Percentiles rank a stretch among this genome's conserved stretches.
Conservation (phyloP, 2,888 invertebrate species). For the Rhimphoctona megacephalus region DNA sequence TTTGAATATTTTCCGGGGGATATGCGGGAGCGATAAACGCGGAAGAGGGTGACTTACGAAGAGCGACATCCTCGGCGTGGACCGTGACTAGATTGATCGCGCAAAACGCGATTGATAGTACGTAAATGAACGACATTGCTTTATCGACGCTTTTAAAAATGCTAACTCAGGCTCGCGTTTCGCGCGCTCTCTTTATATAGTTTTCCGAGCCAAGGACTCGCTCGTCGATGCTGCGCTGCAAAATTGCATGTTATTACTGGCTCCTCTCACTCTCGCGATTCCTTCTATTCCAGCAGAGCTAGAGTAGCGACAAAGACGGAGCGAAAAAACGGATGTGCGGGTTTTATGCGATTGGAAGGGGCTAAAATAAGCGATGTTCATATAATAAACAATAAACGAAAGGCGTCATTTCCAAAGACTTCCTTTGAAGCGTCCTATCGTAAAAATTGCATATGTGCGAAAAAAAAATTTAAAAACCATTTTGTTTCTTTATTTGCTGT, state of each 20-base stretch:
- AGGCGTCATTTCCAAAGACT: slow-evolving; percentile 41
- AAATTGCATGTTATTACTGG: slow-evolving; percentile 83
- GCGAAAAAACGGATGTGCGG: slow-evolving; percentile 36
- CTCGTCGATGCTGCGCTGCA: slow-evolving; percentile 79
- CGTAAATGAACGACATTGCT: slow-evolving; percentile 75
- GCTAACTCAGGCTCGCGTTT: slow-evolving; percentile 78
- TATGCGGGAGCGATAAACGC: neutral
- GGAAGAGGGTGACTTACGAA: slow-evolving; percentile 75
- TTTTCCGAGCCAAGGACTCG: slow-evolving; percentile 83
- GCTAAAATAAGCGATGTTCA: slow-evolving; percentile 24
- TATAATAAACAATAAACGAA: slow-evolving; percentile 21
- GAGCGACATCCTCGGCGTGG: slow-evolving; percentile 72
- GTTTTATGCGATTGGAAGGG: slow-evolving; percentile 22
- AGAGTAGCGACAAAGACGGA: slow-evolving; percentile 23
- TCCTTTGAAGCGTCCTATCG: neutral
- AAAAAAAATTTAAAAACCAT: neutral
- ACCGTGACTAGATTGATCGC: slow-evolving; percentile 70
- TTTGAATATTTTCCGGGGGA: slow-evolving; percentile 14
- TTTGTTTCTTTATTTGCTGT: neutral
- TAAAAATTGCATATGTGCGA: neutral
- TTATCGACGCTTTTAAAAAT: slow-evolving; percentile 77
- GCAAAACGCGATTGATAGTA: slow-evolving; percentile 67
- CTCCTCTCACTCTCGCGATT: slow-evolving; percentile 35
- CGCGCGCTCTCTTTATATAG: slow-evolving; percentile 83
- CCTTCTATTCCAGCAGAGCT: slow-evolving; percentile 21